Base-by-base conservation (phyloP, 2,113 vertebrate species). In the Oenanthe melanoleuca region DNA sequence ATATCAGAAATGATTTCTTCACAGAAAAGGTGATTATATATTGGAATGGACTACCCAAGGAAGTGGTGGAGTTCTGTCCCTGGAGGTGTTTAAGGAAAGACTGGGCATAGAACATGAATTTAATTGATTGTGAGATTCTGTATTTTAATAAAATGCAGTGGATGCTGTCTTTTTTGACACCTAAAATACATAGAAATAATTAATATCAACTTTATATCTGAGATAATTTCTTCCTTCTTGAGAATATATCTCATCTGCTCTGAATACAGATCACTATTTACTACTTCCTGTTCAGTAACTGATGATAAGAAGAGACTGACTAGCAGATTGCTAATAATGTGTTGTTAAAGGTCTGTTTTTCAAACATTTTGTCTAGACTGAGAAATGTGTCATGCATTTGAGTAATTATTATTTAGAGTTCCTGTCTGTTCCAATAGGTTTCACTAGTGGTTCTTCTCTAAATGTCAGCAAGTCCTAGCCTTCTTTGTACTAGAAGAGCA, bases 21-120 rank as follows among this genome's bases (percentile, higher is more conserved):
- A 16, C 52, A 44, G 33, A 8, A 72, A 88, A 72, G 6, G 22
- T 64, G 34, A 37, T 57, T 72, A 18, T 17, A 44, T 38, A 20
- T 28, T 66, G 6, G 9, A 80, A 20, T 17, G 8, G 23, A 19
- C 13, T 33, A 26, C 8, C 14, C 2, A 0, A 19, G 11, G 4
- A 50, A 10, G 12, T 44, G 37, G 2, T 45, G 15, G 33, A 59
- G 15, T 59, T 33, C 16, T 16, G 6, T 66, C 9, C 12, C 14
- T 28, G 28, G 28, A 59, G 12, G 5, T 59, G 18, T 33, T 66
- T 38, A 38, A 66, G 14, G 23, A 72, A 50, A 37, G 33, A 29
- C 4, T 25, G 49, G 13, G 14, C 2, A 3, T 24, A 26, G 28
- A 8, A 40, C 8, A 34, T 38, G 11, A 53, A 47, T 17, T 8